phyloP scores from a whole-genome alignment of 2,888 invertebrate species.

The Stegophylla sp. region DNA sequence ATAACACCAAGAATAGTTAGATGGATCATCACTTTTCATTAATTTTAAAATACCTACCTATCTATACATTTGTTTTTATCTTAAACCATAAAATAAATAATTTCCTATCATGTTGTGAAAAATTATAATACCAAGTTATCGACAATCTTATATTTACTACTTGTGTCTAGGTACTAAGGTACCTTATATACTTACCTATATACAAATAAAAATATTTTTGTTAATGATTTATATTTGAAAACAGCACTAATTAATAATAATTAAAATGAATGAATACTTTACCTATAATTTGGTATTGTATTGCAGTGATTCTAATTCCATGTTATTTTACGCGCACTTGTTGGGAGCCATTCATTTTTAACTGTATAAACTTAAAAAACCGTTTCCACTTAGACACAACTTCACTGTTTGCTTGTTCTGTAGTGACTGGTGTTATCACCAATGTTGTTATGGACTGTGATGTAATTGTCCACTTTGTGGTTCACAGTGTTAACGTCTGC shows the following conservation, averaged over 20 bases:
- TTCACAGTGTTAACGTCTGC: conserved; percentile 31
- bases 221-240: too few relatives aligned
- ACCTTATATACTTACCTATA: too few relatives aligned
- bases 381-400: background rate
- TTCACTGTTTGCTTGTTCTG: background rate
- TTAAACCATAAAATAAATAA: too few relatives aligned
- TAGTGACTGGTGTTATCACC: conserved; percentile 38
- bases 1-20: too few relatives aligned
- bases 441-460: background rate
- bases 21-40: too few relatives aligned
- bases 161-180: too few relatives aligned
- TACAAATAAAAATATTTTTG: too few relatives aligned
- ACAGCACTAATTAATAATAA: background rate
- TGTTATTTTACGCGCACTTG: conserved; percentile 25
- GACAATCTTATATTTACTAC: too few relatives aligned
- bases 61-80: too few relatives aligned
- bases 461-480: background rate
- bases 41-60: too few relatives aligned
- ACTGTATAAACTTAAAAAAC: background rate
- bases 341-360: background rate
- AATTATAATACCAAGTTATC: too few relatives aligned
- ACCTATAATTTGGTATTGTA: background rate
- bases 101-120: too few relatives aligned
- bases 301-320: background rate
- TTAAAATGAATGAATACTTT: background rate